Conservation (phyloP, 2,888 invertebrate genomes). For the Patella depressa region DNA sequence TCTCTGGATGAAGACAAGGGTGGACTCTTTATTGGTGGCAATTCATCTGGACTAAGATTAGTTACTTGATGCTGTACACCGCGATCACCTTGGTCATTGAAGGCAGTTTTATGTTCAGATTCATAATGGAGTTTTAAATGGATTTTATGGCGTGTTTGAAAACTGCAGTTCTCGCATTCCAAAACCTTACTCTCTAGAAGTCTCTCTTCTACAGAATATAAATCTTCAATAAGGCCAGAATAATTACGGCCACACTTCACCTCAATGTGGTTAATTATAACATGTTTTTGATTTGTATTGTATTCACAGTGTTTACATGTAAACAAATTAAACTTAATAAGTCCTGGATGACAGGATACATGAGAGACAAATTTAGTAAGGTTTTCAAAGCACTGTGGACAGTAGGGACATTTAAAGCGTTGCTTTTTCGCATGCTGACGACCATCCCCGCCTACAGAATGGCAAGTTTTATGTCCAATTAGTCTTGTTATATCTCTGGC, state of each 20-base stretch:
- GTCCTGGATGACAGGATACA: conserved; percentile 43
- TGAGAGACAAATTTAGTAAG: conserved; percentile 38
- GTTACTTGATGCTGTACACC: not conserved
- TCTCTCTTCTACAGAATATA: conserved; percentile 35
- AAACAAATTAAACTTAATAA: conserved; percentile 39
- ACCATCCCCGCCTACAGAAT: conserved; percentile 20
- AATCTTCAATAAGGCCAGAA: conserved; percentile 21
- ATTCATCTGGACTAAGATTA: not conserved
- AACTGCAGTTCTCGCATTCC: conserved; percentile 40
- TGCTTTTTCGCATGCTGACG: conserved; percentile 38
- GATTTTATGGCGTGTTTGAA: conserved; percentile 42
- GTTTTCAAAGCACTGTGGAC: conserved; percentile 43
- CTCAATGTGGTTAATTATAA: conserved; percentile 38
- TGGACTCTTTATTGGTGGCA: not conserved
- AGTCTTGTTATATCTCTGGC: conserved; percentile 37
- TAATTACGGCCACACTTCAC: conserved; percentile 30
- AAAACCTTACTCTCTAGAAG: conserved; percentile 37
- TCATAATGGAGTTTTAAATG: conserved; percentile 40
- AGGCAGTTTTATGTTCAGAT: conserved; percentile 30
- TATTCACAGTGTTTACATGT: conserved; percentile 42
- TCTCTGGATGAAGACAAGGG: conserved; percentile 18
- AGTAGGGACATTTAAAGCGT: conserved; percentile 43
- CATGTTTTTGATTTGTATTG: conserved; percentile 40
- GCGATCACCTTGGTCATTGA: not conserved
- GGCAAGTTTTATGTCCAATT: conserved; percentile 38